Conservation (phyloP, 2,113 vertebrate species). For the Vulpes lagopus region DNA sequence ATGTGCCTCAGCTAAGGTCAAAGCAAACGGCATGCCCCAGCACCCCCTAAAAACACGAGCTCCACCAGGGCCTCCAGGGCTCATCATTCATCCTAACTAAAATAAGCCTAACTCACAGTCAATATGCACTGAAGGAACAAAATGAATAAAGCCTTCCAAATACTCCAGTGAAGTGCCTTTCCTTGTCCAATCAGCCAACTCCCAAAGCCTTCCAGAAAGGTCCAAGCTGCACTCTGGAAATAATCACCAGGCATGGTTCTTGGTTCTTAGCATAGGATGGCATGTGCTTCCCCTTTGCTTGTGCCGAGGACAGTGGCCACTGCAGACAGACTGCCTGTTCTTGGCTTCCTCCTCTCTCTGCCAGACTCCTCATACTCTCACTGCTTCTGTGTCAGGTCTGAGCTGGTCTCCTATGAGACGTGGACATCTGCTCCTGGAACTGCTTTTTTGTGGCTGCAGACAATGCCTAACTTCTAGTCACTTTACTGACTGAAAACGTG, state of each 20-base stretch:
- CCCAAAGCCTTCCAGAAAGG: neutral
- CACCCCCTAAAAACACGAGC: neutral
- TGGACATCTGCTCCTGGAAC: neutral
- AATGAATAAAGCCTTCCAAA: neutral
- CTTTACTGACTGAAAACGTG: neutral
- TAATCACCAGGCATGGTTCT: neutral
- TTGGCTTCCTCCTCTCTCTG: neutral
- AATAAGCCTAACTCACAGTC: neutral
- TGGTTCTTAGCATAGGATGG: neutral
- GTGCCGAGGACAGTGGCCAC: neutral
- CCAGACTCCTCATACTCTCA: neutral
- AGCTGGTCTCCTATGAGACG: neutral
- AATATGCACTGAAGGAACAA: neutral
- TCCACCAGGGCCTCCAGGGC: neutral
- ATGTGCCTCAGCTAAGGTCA: fast-evolving
- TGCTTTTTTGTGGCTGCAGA: neutral
- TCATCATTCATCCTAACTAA: neutral
- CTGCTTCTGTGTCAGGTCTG: neutral
- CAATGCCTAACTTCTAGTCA: neutral
- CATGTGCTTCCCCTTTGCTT: neutral
- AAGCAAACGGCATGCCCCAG: neutral
- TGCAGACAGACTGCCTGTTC: neutral
- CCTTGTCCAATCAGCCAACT: neutral
- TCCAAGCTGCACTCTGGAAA: neutral
- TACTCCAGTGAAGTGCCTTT: neutral